Evolutionary conservation across 2,888 invertebrate species (phyloP), one percentile per base, ranked within the genome.

Genomic region (Diaperis boleti): DNA sequence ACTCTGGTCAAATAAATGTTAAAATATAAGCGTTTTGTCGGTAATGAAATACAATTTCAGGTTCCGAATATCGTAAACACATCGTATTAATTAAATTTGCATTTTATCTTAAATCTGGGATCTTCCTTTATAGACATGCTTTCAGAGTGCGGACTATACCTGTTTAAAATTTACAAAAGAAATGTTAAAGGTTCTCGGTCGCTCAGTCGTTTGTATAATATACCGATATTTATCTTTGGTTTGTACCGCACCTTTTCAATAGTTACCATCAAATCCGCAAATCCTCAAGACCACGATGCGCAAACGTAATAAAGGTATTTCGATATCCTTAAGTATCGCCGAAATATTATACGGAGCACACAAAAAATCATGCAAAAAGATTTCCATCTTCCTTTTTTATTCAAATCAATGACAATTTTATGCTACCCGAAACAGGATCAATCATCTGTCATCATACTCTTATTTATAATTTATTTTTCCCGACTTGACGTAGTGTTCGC

Each of bases 41-140:
- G 44, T 41, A 45, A 62, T 59, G 54, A 65, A 59, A 63, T 55
- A 42, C 62, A 62, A 52, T 63, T 56, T 52, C 59, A 54, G 56
- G 55, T 59, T 67, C 35, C 29, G 54, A 59, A 59, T 59, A 41
- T 44, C 26, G 57, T 59, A 35, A 35, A n/a, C n/a, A n/a, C n/a
- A n/a, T 66, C 62, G 66, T 66, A 68, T 72, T 72, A 73, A 72
- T 74, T 73, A 72, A 73, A 74, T 74, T 74, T 71, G 70, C 74
- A 74, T 71, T 72, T 70, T 69, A 69, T 71, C 67, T 67, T 59
- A 62, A 66, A 66, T 62, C 66, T 59, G 47, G 67, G 65, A 68
- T 66, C 65, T 67, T 68, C 65, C 50, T 55, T 11, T 55, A 50
- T 55, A 57, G 33, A 57, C 47, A 55, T 37, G 54, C 42, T 44